phyloP scores from a whole-genome alignment of 2,797 vertebrate species.

The Ctenopoma multispine region DNA sequence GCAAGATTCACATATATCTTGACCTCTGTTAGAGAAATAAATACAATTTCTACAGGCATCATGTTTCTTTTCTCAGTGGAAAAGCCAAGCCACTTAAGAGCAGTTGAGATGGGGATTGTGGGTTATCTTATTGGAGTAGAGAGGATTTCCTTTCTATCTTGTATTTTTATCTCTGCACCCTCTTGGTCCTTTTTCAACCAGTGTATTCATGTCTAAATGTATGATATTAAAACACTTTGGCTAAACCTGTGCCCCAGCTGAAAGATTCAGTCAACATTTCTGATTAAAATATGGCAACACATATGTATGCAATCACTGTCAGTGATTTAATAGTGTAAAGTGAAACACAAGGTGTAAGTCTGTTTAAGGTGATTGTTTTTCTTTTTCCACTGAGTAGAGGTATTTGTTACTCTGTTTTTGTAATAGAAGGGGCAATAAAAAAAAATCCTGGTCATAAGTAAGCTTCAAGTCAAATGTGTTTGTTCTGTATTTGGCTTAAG shows the following conservation, averaged over 20 bases:
- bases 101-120: constrained; percentile 9
- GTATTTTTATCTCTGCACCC: background rate
- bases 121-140: constrained; percentile 20
- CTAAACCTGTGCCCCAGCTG: background rate
- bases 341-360: background rate
- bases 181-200: constrained; percentile 1
- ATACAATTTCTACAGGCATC: constrained; percentile 40
- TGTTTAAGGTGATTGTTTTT: constrained; percentile 11
- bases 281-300: constrained; percentile 9
- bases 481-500: background rate
- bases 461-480: constrained; percentile 23
- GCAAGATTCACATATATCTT: constrained; percentile 28
- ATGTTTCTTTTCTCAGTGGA: constrained; percentile 15
- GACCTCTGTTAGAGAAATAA: constrained; percentile 25
- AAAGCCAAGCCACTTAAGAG: constrained; percentile 18
- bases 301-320: background rate
- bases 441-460: constrained; percentile 17
- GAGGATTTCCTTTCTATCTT: constrained; percentile 10
- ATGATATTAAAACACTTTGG: constrained; percentile 15
- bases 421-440: constrained; percentile 33
- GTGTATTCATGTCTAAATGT: constrained; percentile 8
- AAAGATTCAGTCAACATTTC: constrained; percentile 18
- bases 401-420: constrained; percentile 45
- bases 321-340: constrained; percentile 4
- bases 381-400: constrained; percentile 4